phyloP scores from a whole-genome alignment of 2,113 vertebrate genomes.

The Chitala chitala region DNA sequence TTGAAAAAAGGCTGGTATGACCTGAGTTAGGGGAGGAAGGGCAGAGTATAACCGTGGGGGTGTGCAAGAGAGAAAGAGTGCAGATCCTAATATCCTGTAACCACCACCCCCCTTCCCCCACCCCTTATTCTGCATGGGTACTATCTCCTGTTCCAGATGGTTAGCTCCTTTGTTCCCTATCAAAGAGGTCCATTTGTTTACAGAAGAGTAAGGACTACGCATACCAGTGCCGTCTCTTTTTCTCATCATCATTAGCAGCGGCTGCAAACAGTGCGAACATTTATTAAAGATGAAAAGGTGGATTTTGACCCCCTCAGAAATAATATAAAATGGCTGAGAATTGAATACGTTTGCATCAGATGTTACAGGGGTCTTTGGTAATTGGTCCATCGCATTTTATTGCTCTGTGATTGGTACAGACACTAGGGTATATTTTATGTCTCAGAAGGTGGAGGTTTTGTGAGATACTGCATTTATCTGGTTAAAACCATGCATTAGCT shows the following conservation, averaged over 20 bases:
- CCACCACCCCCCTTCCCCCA: neutral
- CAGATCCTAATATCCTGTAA: neutral
- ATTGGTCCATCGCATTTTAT: neutral
- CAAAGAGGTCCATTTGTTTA: constrained; percentile 28
- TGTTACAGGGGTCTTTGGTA: neutral
- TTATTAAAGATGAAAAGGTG: constrained; percentile 15
- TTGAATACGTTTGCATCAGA: neutral
- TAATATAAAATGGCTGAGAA: neutral
- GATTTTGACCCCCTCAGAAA: neutral
- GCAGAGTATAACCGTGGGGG: neutral
- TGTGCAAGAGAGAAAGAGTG: neutral
- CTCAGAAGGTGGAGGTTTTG: neutral
- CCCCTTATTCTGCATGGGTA: neutral
- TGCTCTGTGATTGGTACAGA: neutral
- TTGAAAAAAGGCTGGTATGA: neutral
- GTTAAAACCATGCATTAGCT: neutral
- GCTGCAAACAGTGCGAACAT: neutral
- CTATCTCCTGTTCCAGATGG: constrained; percentile 37
- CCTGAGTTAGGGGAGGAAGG: neutral
- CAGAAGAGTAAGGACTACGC: constrained; percentile 23
- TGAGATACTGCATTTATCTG: neutral
- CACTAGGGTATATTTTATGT: neutral
- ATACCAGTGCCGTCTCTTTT: constrained; percentile 11
- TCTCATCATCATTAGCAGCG: constrained; percentile 11
- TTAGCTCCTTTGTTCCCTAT: constrained; percentile 28